Evolutionary conservation across 2,113 vertebrate genomes (phyloP).

Genomic region (Dicrurus megarhynchus): DNA sequence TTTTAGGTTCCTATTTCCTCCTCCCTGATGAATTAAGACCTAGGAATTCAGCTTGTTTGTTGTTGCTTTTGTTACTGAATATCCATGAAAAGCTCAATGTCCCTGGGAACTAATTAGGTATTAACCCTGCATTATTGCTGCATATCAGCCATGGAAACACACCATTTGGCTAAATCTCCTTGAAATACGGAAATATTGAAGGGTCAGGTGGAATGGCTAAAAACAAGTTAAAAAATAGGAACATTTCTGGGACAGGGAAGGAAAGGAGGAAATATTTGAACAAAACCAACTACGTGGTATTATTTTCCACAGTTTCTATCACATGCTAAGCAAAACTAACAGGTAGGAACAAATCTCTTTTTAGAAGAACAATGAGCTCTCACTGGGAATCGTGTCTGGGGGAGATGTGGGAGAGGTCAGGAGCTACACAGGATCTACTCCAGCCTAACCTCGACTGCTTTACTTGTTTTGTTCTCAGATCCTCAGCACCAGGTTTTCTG

Average conservation of each 20-base stretch:
- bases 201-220: constrained; percentile 27
- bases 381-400: background rate
- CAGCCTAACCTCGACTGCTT: background rate
- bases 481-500: background rate
- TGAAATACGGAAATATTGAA: constrained; percentile 59
- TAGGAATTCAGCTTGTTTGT: constrained; percentile 57
- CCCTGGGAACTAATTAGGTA: constrained; percentile 68
- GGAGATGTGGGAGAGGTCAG: background rate
- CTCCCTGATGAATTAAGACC: constrained; percentile 7
- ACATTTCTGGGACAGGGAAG: background rate
- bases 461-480: background rate
- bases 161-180: constrained; percentile 52
- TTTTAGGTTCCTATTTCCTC: constrained; percentile 52
- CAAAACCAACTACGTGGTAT: background rate
- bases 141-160: constrained; percentile 48
- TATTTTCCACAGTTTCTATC: background rate
- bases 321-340: background rate
- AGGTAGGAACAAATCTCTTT: background rate
- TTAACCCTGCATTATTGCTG: constrained; percentile 72
- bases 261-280: background rate
- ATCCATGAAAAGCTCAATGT: constrained; percentile 73
- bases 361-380: background rate
- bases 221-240: background rate
- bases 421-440: background rate
- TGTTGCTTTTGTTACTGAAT: constrained; percentile 71